Evolutionary conservation across 2,888 invertebrate species (phyloP).

Genomic region (Chrysolina haemoptera): DNA sequence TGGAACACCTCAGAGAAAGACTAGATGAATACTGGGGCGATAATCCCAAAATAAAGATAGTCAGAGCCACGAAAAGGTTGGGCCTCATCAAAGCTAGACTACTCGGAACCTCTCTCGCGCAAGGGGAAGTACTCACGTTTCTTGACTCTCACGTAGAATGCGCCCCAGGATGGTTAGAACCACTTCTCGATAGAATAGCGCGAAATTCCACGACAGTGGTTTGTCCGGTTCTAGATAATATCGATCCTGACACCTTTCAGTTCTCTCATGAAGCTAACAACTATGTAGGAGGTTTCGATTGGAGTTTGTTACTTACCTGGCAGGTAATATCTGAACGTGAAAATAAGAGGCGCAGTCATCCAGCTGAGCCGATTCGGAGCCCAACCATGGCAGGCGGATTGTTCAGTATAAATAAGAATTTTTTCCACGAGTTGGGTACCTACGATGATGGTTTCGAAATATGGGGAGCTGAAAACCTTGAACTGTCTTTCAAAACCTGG

Average conservation of each 20-base stretch:
- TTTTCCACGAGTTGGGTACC: slow-evolving; percentile 94
- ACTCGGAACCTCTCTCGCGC: slow-evolving; percentile 75
- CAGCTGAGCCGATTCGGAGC: slow-evolving; percentile 93
- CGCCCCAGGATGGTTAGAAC: slow-evolving; percentile 95
- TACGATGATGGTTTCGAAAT: slow-evolving; percentile 99
- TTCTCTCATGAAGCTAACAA: slow-evolving; percentile 90
- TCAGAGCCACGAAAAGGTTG: slow-evolving; percentile 93
- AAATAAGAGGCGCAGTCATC: slow-evolving; percentile 85
- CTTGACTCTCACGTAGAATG: slow-evolving; percentile 99
- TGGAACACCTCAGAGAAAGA: slow-evolving; percentile 93
- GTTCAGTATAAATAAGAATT: slow-evolving; percentile 93
- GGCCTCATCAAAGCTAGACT: slow-evolving; percentile 95
- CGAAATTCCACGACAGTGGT: slow-evolving; percentile 90
- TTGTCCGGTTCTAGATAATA: slow-evolving; percentile 96
- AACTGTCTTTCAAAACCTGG: slow-evolving; percentile 98
- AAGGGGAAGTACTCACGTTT: slow-evolving; percentile 81
- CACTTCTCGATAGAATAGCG: slow-evolving; percentile 89
- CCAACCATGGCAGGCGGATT: slow-evolving; percentile 99
- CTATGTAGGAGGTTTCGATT: slow-evolving; percentile 92
- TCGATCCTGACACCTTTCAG: slow-evolving; percentile 93
- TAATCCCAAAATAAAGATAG: slow-evolving; percentile 93
- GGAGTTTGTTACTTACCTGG: slow-evolving; percentile 98
- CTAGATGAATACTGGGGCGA: slow-evolving; percentile 93
- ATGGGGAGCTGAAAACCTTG: slow-evolving; percentile 98
- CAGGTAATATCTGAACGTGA: slow-evolving; percentile 95